Base-by-base conservation (phyloP, 92 coral and sea anemone species). In the Phenganax subtilis region DNA sequence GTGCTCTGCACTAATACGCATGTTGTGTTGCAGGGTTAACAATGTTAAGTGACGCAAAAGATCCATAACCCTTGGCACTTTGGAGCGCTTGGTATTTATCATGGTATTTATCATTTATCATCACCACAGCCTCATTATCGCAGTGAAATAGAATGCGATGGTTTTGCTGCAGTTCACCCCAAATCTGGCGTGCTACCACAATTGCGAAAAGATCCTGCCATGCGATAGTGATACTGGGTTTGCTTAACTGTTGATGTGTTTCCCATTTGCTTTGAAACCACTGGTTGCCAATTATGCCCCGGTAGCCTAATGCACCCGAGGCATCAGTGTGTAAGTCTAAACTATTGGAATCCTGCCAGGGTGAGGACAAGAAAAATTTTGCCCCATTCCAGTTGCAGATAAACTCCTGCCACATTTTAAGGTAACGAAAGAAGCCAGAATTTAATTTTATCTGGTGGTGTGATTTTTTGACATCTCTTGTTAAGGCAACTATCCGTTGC, bases 211-310 rank as follows among this genome's bases (percentile, higher is more conserved):
- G 70, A 54, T 90, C 87, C 44, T 90, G 93, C 87, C 90, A 90
- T 55, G 87, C 93, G 70, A 87, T 87, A 75, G 86, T 85, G 54
- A 90, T 85, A 66, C 87, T 87, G 9, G 87, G 87, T 8, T 52
- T 75, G 28, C 74, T 76, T 57, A 87, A 81, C 8, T 77, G 87
- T 54, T 85, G 89, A 55, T 74, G 86, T 16, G 81, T 51, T 75
- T 54, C 72, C 93, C 87, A 90, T 14, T 72, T 57, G 58, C 93
- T 90, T 75, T 87, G 90, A 57, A 90, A 87, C 93, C 93, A 90
- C 30, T 90, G 70, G 16, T 55, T 14, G 8, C 86, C 84, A 31
- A 85, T 80, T 59, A 71, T 84, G 5, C 92, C 88, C 71, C 90
- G 88, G 68, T 25, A 84, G 29, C 92, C 90, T 8, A 87, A 12